phyloP scores from a whole-genome alignment of 2,797 vertebrate species.

The Cossypha caffra region DNA sequence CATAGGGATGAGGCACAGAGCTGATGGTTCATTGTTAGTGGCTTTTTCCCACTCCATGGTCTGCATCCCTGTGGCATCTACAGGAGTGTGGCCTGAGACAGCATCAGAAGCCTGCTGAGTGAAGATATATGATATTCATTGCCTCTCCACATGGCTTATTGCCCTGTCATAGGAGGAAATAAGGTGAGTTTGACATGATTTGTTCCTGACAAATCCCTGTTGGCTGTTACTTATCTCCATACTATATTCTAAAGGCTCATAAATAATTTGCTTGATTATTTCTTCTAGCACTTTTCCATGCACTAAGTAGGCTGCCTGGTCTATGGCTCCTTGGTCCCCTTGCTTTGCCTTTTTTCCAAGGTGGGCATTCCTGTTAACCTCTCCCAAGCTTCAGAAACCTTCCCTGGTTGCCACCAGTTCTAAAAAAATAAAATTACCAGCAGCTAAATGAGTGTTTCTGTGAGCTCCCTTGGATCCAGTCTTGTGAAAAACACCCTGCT shows the following conservation, averaged over 20 bases:
- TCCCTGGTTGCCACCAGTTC: background rate
- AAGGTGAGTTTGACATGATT: slow-evolving; percentile 67
- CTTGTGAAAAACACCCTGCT: background rate
- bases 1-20: rapidly evolving
- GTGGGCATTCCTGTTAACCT: background rate
- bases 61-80: background rate
- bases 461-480: background rate
- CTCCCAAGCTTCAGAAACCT: background rate
- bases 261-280: slow-evolving; percentile 65
- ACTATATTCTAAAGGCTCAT: slow-evolving; percentile 43
- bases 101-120: background rate
- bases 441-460: background rate
- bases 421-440: background rate
- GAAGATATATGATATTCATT: slow-evolving; percentile 47
- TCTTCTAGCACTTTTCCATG: slow-evolving; percentile 33
- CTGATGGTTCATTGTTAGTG: background rate
- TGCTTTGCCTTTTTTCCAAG: background rate
- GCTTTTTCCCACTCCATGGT: background rate
- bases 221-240: slow-evolving; percentile 60
- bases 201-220: slow-evolving; percentile 58
- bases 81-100: background rate
- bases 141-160: slow-evolving; percentile 59
- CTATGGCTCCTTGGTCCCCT: background rate
- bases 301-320: background rate
- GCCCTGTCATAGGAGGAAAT: slow-evolving; percentile 59